Base-by-base conservation (phyloP, 2,797 vertebrate species). In the Nyctalus aviator region DNA sequence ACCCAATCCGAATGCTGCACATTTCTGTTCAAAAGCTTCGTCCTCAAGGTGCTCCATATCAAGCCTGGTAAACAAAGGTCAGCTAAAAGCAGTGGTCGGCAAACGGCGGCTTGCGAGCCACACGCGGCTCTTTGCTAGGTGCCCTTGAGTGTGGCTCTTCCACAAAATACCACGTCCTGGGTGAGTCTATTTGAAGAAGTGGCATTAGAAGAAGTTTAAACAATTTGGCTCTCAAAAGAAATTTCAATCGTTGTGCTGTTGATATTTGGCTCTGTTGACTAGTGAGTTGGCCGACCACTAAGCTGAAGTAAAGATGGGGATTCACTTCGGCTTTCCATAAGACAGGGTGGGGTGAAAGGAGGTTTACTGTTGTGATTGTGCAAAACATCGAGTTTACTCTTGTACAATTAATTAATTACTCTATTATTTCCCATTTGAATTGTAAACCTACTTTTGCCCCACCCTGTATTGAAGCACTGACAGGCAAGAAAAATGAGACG, bases 61-160 rank as follows among this genome's bases (percentile, higher is more conserved):
- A 73, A 89, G 21, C 14, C 48, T 91, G 23, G n/a, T 57, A 87
- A 78, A 78, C 76, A 84, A 84, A 93, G 53, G 21, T 92, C 64
- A 62, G 35, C 53, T 76, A 57, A 55, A 55, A 93, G 20, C 44
- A 11, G 44, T 11, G 10, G 44, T 44, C 44, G 10, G 44, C 44
- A 44, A 44, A 44, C 44, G 10, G 44, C 10, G 44, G 44, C 44
- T 44, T 10, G 44, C 8, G 44, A 44, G 44, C 44, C 44, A 44
- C 10, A 44, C 10, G 44, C 44, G 44, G 44, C 44, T 44, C 44
- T 11, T 44, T 9, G 37, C 7, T 41, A 41, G 37, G 37, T 44
- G 44, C 44, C 6, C 44, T 44, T 44, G 44, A 44, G 44, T 44
- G 44, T 44, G 44, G 44, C 44, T 44, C 44, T 44, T 44, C 44